Percentiles rank a stretch among this genome's conserved stretches.
phyloP scores from a whole-genome alignment of 2,888 invertebrate species.

The Rhingia campestris region DNA sequence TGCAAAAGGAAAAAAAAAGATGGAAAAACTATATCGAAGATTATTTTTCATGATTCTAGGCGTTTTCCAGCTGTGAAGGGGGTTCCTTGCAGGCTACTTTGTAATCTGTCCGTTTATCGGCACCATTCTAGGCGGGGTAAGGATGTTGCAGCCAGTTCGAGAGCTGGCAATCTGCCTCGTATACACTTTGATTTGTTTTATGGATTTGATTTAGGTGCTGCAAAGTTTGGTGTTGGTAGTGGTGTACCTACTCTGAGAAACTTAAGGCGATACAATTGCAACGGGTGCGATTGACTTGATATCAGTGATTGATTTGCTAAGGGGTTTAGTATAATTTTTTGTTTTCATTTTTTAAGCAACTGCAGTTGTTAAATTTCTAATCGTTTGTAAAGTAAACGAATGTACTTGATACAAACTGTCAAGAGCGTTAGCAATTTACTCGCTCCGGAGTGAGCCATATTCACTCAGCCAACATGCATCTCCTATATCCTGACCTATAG shows the following conservation, averaged over 20 bases:
- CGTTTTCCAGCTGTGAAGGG: slow-evolving; percentile 36
- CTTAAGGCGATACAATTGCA: slow-evolving; percentile 26
- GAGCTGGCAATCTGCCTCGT: slow-evolving; percentile 43
- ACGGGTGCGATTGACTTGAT: slow-evolving; percentile 24
- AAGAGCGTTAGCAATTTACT: no score
- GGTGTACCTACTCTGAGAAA: slow-evolving; percentile 3
- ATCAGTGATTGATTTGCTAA: slow-evolving; percentile 57
- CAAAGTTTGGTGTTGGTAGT: slow-evolving; percentile 32
- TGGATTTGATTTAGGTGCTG: slow-evolving; percentile 55
- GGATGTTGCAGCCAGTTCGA: slow-evolving; percentile 44
- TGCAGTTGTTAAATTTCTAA: no score
- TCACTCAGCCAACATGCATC: no score
- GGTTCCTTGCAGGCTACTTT: slow-evolving; percentile 61
- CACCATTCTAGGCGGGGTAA: not conserved
- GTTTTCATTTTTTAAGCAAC: not conserved
- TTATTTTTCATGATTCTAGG: slow-evolving; percentile 71
- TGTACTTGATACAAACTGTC: no score
- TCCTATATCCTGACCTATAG: no score
- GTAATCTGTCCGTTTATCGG: slow-evolving; percentile 66
- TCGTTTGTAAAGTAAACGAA: no score
- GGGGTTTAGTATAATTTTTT: not conserved
- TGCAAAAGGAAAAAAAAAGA: slow-evolving; percentile 32
- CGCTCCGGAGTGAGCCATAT: no score
- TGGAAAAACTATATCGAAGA: slow-evolving; percentile 52
- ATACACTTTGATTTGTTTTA: slow-evolving; percentile 44